A percentile compares a stretch with the other conserved stretches of the same genome.
Conservation (phyloP, 2,888 invertebrate genomes). For the Dorcus hopei region DNA sequence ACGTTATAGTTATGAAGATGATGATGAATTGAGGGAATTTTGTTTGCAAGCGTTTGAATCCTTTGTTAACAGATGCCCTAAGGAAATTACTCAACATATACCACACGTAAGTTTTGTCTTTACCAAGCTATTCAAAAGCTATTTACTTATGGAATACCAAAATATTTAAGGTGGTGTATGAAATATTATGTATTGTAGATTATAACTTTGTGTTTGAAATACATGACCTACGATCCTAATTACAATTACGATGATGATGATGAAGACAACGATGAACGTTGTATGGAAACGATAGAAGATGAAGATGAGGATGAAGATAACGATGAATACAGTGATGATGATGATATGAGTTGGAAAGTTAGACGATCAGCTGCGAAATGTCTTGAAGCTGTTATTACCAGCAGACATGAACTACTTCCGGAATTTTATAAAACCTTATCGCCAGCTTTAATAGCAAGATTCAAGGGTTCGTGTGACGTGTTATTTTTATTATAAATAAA, state of each 20-base stretch:
- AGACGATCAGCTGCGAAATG: slow-evolving; percentile 97
- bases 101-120: slow-evolving; percentile 65
- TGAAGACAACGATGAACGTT: slow-evolving; percentile 67
- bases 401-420: slow-evolving; percentile 84
- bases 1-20: slow-evolving; percentile 78
- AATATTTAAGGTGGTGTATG: background rate
- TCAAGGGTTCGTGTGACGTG: slow-evolving; percentile 66
- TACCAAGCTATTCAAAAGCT: too few species aligned
- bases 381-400: slow-evolving; percentile 90
- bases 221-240: slow-evolving; percentile 96
- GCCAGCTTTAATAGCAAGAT: slow-evolving; percentile 86
- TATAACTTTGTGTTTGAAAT: slow-evolving; percentile 81
- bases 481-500: background rate
- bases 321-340: slow-evolving; percentile 98
- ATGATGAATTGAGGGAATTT: slow-evolving; percentile 95
- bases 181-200: slow-evolving; percentile 54
- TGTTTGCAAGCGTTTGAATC: slow-evolving; percentile 95
- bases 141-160: background rate
- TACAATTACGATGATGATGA: slow-evolving; percentile 97
- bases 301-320: slow-evolving; percentile 75
- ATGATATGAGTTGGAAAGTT: slow-evolving; percentile 99
- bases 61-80: slow-evolving; percentile 93
- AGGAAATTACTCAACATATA: slow-evolving; percentile 91
- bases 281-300: slow-evolving; percentile 61
- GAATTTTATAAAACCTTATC: slow-evolving; percentile 88